Evolutionary conservation across 1,140 invertebrate species (phyloP).

Genomic region (Euwallacea fornicatus): DNA sequence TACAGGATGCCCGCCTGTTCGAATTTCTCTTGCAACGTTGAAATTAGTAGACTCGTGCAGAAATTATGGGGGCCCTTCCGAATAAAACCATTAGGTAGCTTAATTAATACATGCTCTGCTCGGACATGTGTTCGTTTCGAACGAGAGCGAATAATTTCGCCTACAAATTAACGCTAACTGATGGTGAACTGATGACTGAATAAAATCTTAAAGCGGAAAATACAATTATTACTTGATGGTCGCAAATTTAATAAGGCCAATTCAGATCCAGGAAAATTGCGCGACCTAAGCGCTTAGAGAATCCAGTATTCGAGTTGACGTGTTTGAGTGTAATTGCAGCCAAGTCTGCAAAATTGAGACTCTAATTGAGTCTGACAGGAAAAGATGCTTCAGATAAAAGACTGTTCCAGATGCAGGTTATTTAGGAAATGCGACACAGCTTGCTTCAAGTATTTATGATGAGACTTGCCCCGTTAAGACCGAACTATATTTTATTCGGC

Average conservation of each 20-base stretch:
- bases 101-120: slow-evolving; percentile 3
- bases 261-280: not conserved
- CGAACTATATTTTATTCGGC: too few species aligned
- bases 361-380: slow-evolving; percentile 5
- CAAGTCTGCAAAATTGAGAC: slow-evolving; percentile 4
- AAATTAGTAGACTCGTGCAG: slow-evolving; percentile 8
- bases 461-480: too few species aligned
- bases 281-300: not conserved
- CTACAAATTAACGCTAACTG: not conserved
- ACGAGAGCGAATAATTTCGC: not conserved
- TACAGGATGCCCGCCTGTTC: slow-evolving; percentile 7
- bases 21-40: slow-evolving; percentile 1
- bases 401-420: slow-evolving; percentile 1
- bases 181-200: not conserved
- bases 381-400: slow-evolving; percentile 1
- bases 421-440: not conserved
- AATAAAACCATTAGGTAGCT: slow-evolving; percentile 4
- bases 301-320: slow-evolving; percentile 1
- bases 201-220: not conserved
- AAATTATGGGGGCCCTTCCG: not conserved
- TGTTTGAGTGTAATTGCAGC: slow-evolving; percentile 4
- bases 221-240: not conserved
- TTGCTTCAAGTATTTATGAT: not conserved
- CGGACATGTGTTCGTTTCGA: not conserved
- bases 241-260: slow-evolving; percentile 1